A percentile compares a stretch with the other conserved stretches of the same genome.
Conservation (phyloP, 2,888 invertebrate genomes). For the Ectobius pallidus region DNA sequence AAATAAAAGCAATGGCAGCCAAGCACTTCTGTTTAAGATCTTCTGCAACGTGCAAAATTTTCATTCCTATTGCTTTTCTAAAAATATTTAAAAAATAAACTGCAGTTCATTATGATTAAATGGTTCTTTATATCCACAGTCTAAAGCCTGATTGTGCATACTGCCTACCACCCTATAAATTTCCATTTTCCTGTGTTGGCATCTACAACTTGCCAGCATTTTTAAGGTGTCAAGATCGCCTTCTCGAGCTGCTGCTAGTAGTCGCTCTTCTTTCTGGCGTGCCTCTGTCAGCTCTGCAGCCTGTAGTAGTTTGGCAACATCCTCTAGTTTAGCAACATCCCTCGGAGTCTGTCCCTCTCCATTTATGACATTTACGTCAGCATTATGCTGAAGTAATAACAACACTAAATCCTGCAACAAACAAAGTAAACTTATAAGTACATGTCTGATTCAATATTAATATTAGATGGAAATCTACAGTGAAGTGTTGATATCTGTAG, state of each 20-base stretch:
- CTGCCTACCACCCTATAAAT: background rate
- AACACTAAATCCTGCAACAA: slow-evolving; percentile 65
- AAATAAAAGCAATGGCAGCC: no score
- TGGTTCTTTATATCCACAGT: no score
- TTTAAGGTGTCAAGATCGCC: slow-evolving; percentile 64
- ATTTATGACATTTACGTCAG: slow-evolving; percentile 68
- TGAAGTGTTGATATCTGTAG: no score
- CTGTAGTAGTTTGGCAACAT: slow-evolving; percentile 61
- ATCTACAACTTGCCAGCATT: slow-evolving; percentile 57
- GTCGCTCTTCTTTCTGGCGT: slow-evolving; percentile 59
- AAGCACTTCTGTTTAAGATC: no score
- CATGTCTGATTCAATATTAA: no score
- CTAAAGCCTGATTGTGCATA: background rate
- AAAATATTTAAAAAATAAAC: no score
- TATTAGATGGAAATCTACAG: no score
- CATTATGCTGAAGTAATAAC: slow-evolving; percentile 64
- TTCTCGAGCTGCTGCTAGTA: slow-evolving; percentile 66
- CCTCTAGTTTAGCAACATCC: slow-evolving; percentile 62
- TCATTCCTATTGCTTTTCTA: no score
- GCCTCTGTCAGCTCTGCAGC: slow-evolving; percentile 67
- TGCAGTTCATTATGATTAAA: no score
- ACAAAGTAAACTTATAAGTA: slow-evolving; percentile 15
- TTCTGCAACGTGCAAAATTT: no score
- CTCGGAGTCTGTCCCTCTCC: slow-evolving; percentile 67
- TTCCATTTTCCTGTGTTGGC: background rate